These are phyloP conservation scores for Himalopsyche tibetana DNA, from an alignment of 2,888 invertebrate genomes.

Conservation along the genomic window DNA sequence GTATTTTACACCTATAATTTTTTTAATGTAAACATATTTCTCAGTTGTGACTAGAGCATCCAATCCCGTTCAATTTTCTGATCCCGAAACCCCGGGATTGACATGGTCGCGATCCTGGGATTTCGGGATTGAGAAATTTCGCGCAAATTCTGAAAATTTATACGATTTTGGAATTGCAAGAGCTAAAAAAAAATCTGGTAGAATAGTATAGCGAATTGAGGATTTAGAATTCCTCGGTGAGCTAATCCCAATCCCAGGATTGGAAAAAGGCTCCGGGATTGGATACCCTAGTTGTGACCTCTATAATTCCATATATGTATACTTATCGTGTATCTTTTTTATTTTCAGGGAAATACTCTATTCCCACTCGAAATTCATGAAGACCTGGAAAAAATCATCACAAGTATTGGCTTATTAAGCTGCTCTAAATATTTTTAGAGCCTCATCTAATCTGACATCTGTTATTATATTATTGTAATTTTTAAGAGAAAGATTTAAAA, in stretches of 20 bases:
- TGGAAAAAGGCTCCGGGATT: too few species aligned
- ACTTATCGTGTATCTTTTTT: background rate
- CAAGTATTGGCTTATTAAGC: background rate
- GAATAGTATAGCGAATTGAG: too few species aligned
- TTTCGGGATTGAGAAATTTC: too few species aligned
- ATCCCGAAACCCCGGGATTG: too few species aligned
- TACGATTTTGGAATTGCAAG: too few species aligned
- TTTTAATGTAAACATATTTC: background rate
- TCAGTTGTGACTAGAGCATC: background rate
- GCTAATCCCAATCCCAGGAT: too few species aligned
- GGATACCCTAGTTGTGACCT: background rate
- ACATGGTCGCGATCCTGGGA: too few species aligned
- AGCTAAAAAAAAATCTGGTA: too few species aligned
- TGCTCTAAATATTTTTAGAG: background rate
- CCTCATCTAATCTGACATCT: background rate
- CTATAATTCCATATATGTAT: background rate
- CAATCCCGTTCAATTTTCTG: too few species aligned
- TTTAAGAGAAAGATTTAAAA: background rate
- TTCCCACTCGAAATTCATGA: background rate
- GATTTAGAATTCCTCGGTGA: too few species aligned
- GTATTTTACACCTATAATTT: background rate
- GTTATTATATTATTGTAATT: background rate
- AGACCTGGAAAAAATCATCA: conserved; percentile 10
- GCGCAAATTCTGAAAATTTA: too few species aligned
- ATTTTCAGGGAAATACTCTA: background rate